A percentile compares a stretch with the other conserved stretches of the same genome.
Conservation (phyloP, 2,888 invertebrate genomes). For the Cyaniris semiargus region DNA sequence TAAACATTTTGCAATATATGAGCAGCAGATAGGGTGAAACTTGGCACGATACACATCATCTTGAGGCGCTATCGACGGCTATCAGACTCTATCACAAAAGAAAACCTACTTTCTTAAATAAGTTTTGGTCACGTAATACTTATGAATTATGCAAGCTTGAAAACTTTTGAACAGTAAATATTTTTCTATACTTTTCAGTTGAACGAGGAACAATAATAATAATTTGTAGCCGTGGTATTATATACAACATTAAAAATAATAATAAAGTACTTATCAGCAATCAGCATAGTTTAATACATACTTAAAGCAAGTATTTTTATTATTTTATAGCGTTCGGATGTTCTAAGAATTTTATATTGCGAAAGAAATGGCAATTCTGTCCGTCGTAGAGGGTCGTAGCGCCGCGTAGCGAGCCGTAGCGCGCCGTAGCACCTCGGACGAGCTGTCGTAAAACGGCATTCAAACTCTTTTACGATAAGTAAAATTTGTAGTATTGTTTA, state of each 20-base stretch:
- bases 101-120: conserved; percentile 12
- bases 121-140: conserved; percentile 15
- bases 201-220: neutral
- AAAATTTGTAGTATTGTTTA: neutral
- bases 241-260: neutral
- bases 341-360: neutral
- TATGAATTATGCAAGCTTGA: neutral
- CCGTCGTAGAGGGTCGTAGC: neutral
- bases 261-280: no score
- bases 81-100: neutral
- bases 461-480: neutral
- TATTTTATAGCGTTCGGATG: neutral
- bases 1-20: conserved; percentile 21
- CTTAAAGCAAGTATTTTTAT: no score
- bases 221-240: no score
- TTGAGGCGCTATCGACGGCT: conserved; percentile 15
- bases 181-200: neutral
- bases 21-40: conserved; percentile 15
- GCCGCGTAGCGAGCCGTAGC: neutral
- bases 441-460: conserved; percentile 13
- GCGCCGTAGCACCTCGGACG: neutral
- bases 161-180: neutral
- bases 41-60: conserved; percentile 17
- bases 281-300: no score
- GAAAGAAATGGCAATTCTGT: neutral